phyloP scores from a whole-genome alignment of 2,797 vertebrate species.

The Thamnophis elegans region DNA sequence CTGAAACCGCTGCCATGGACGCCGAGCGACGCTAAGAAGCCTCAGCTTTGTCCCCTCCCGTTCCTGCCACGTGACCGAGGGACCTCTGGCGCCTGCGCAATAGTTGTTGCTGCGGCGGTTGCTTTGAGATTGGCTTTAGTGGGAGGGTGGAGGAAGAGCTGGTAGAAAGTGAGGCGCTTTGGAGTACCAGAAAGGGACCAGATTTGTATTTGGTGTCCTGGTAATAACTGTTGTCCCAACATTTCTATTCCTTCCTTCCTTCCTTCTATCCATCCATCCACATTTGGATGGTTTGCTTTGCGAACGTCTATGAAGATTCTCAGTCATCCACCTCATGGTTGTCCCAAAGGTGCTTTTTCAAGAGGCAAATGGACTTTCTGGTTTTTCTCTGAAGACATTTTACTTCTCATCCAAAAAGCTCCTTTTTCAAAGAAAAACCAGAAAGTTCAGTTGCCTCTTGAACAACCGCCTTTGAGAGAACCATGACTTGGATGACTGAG shows the following conservation, averaged over 20 bases:
- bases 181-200: background rate
- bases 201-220: background rate
- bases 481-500: too few relatives aligned
- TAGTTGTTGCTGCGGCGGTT: background rate
- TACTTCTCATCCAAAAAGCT: background rate
- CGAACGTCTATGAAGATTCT: background rate
- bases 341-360: too few relatives aligned
- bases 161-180: background rate
- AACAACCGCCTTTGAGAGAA: too few relatives aligned
- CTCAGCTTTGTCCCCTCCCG: rapidly evolving
- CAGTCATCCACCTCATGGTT: background rate
- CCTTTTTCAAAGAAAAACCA: too few relatives aligned
- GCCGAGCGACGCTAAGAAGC: background rate
- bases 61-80: conserved; percentile 3
- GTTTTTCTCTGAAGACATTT: background rate
- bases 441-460: too few relatives aligned
- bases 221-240: background rate
- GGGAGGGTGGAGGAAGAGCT: background rate
- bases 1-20: conserved; percentile 34
- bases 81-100: background rate
- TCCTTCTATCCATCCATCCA: too few relatives aligned
- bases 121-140: background rate
- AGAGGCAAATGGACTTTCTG: background rate
- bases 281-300: background rate
- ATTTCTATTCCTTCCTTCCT: background rate